These are phyloP conservation scores for Anastrepha ludens DNA, from an alignment of 1,140 invertebrate species.

Conservation along the genomic window DNA sequence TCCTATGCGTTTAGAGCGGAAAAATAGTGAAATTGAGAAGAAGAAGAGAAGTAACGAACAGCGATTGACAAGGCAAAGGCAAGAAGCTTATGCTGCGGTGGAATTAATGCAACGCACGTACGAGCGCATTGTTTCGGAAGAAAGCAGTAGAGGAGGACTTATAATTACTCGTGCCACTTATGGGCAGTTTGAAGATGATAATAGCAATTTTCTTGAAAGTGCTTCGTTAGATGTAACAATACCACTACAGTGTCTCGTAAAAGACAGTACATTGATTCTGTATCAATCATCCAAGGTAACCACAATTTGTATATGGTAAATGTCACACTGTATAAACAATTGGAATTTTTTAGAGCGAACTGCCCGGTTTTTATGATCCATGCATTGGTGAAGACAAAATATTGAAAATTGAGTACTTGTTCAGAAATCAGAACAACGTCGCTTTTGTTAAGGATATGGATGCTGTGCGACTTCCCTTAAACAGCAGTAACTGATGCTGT, in stretches of 20 bases:
- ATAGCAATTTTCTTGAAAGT: constrained; percentile 68
- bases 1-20: constrained; percentile 87
- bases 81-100: constrained; percentile 88
- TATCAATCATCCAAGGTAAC: constrained; percentile 90
- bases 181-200: constrained; percentile 78
- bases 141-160: constrained; percentile 86
- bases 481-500: neutral
- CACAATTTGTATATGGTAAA: neutral
- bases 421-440: constrained; percentile 85
- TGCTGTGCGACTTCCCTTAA: constrained; percentile 82
- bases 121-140: constrained; percentile 83
- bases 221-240: constrained; percentile 92
- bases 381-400: constrained; percentile 95
- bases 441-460: constrained; percentile 88
- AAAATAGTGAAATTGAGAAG: constrained; percentile 84
- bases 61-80: constrained; percentile 84
- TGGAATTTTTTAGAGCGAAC: constrained; percentile 83
- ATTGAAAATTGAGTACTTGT: constrained; percentile 90
- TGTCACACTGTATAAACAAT: neutral
- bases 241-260: constrained; percentile 94
- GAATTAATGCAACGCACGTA: constrained; percentile 92
- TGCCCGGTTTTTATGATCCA: constrained; percentile 98
- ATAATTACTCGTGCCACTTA: constrained; percentile 92
- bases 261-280: constrained; percentile 90
- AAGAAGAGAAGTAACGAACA: constrained; percentile 84